Evolutionary conservation across 2,888 invertebrate genomes (phyloP).

Genomic region (Chrysodeixis includens): DNA sequence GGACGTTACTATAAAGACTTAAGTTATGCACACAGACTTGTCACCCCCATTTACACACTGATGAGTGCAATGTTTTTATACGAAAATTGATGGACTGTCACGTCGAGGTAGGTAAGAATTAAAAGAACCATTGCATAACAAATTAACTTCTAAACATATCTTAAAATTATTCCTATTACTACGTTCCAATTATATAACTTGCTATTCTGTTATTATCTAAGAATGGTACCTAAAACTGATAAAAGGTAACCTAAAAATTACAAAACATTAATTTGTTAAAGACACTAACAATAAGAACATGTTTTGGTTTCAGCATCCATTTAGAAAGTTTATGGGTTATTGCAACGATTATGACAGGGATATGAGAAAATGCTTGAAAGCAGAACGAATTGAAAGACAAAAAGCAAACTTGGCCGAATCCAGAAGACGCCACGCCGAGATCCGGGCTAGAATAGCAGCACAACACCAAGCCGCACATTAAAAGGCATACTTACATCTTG

Average conservation of each 20-base stretch:
- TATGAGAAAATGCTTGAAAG: constrained; percentile 91
- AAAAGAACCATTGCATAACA: constrained; percentile 65
- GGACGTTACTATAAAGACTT: constrained; percentile 29
- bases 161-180: neutral
- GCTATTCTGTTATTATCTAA: neutral
- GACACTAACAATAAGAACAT: neutral
- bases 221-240: neutral
- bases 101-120: constrained; percentile 86
- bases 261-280: neutral
- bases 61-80: constrained; percentile 94
- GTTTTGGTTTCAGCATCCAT: constrained; percentile 88
- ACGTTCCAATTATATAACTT: constrained; percentile 9
- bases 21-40: constrained; percentile 92
- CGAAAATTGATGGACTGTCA: constrained; percentile 92
- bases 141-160: neutral
- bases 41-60: constrained; percentile 93
- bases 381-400: constrained; percentile 88
- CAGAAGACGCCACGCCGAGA: constrained; percentile 78
- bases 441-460: constrained; percentile 77
- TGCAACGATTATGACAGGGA: constrained; percentile 90
- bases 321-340: constrained; percentile 90
- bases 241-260: constrained; percentile 27
- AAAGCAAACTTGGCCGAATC: constrained; percentile 89
- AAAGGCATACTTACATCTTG: neutral
- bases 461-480: constrained; percentile 60